Conservation (phyloP, 2,113 vertebrate species). For the Zosterops borbonicus region DNA sequence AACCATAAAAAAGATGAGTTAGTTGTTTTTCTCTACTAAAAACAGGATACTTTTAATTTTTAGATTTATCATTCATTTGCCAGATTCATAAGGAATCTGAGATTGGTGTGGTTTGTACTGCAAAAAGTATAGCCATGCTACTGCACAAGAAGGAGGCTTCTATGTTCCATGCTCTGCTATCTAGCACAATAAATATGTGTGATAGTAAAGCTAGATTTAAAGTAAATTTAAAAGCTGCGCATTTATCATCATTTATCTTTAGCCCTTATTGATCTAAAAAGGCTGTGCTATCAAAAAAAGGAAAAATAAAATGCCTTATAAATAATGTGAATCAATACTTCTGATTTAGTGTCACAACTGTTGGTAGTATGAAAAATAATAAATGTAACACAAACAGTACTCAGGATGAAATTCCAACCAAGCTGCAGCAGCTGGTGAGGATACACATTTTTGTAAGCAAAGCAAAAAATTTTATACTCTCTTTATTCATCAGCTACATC, state of each 20-base stretch:
- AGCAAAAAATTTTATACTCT: background rate
- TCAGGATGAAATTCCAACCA: background rate
- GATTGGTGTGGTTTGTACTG: background rate
- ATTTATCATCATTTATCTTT: background rate
- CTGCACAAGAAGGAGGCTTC: background rate
- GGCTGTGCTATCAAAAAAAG: background rate
- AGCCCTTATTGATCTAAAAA: slow-evolving; percentile 29
- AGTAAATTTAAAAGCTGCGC: background rate
- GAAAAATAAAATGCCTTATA: background rate
- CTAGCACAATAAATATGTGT: background rate
- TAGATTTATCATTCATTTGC: background rate
- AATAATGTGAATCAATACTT: background rate
- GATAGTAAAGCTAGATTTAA: slow-evolving; percentile 11
- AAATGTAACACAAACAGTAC: background rate
- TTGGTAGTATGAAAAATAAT: background rate
- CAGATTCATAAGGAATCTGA: background rate
- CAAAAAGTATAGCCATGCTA: background rate
- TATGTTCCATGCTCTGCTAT: background rate
- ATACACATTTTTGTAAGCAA: background rate
- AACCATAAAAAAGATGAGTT: background rate
- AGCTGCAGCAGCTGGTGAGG: background rate
- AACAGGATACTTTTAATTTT: background rate
- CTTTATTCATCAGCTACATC: background rate
- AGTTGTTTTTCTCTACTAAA: background rate
- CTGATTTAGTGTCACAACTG: background rate